Evolutionary conservation across 1,140 invertebrate species (phyloP), one percentile per base, ranked within the genome.

Genomic region (Zelostemma sp.): DNA sequence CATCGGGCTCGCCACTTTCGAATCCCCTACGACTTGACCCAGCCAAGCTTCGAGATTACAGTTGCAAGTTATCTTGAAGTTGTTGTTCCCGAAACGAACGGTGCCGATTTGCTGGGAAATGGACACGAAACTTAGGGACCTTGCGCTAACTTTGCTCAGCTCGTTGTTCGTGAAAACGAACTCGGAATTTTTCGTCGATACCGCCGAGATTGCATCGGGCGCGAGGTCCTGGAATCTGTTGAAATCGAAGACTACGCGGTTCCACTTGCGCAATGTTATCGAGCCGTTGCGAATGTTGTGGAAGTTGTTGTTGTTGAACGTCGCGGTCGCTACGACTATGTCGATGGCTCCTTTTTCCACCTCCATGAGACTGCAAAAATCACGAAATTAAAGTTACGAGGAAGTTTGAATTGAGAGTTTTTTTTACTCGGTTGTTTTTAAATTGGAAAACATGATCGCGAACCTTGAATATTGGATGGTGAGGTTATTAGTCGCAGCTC

Each of bases 381-480:
- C 25, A 28, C 25, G 25, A n/a, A n/a, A n/a, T n/a, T n/a, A n/a
- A n/a, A n/a, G 11, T 31, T 5, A 11, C 28, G 9, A 40, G 17
- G 11, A 49, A 15, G 0, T 28, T 11, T 28, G 14, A 35, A 9
- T 1, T 25, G 6, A 46, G 46, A 35, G 12, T 38, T 8, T n/a
- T 14, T n/a, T n/a, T n/a, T n/a, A n/a, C n/a, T n/a, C n/a, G n/a
- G n/a, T n/a, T n/a, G n/a, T n/a, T n/a, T n/a, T n/a, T 28, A 28
- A 28, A 28, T 28, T 28, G 3, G 25, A n/a, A n/a, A n/a, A n/a
- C n/a, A n/a, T n/a, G n/a, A 48, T 55, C 15, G 41, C 83, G 86
- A 82, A 92, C 91, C 82, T 89, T 50, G 89, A 90, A 84, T 90
- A 84, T 73, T 89, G 86, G 74, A 93, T 86, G 40, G 88, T 89